phyloP scores from a whole-genome alignment of 92 coral and sea anemone species.

The Siderastrea siderea region DNA sequence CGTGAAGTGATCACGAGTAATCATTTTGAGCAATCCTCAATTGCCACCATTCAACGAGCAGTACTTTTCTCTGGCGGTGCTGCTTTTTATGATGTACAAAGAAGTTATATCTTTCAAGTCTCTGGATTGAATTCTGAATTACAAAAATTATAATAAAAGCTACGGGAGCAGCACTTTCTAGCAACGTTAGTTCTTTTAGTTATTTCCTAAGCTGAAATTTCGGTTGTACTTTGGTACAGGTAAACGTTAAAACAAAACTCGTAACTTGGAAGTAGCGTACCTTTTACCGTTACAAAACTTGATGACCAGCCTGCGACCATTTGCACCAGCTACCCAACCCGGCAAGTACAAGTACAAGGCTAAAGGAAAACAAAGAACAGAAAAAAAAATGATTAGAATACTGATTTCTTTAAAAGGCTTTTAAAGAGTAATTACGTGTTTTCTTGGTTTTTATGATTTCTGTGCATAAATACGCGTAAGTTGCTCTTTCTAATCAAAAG shows the following conservation, averaged over 20 bases:
- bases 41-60: not conserved
- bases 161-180: not conserved
- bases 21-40: not conserved
- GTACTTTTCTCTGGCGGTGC: no score
- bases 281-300: constrained; percentile 97
- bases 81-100: no score
- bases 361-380: constrained; percentile 12
- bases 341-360: constrained; percentile 91
- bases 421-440: not conserved
- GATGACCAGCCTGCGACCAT: constrained; percentile 90
- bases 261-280: constrained; percentile 40
- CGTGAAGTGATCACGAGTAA: not conserved
- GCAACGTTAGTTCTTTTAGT: no score
- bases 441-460: not conserved
- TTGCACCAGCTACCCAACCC: constrained; percentile 94
- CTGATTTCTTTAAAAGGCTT: not conserved
- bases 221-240: not conserved
- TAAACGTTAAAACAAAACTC: not conserved
- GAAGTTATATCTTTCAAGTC: not conserved
- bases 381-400: not conserved
- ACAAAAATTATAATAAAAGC: not conserved
- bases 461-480: not conserved
- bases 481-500: no score
- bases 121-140: not conserved
- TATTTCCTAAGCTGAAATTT: not conserved